Conservation (phyloP, 2,797 vertebrate genomes). For the Parauchenoglanis ngamensis region DNA sequence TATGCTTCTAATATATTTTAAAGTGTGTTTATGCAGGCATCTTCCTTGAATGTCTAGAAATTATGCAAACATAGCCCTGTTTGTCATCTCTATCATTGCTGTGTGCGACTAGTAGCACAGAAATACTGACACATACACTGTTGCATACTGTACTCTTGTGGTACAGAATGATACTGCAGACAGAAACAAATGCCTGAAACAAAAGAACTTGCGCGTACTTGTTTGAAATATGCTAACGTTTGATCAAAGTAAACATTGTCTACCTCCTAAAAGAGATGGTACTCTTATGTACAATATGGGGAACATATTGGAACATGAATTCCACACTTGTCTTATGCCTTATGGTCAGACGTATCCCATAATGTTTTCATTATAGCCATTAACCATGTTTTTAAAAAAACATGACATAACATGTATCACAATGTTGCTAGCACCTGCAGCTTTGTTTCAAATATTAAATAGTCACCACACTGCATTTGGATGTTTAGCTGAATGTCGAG, state of each 20-base stretch:
- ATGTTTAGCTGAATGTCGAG: conserved; percentile 39
- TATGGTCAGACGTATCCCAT: conserved; percentile 62
- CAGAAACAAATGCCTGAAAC: conserved; percentile 33
- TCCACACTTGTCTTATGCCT: conserved; percentile 75
- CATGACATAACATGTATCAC: background rate
- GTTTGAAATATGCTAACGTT: conserved; percentile 54
- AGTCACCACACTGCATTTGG: conserved; percentile 31
- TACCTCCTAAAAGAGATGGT: conserved; percentile 73
- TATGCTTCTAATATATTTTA: conserved; percentile 67
- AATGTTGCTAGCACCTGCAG: conserved; percentile 17
- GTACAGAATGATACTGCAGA: conserved; percentile 49
- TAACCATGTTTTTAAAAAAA: conserved; percentile 6
- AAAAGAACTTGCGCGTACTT: conserved; percentile 25
- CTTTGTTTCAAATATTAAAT: conserved; percentile 45
- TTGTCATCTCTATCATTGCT: conserved; percentile 53
- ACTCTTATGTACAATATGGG: conserved; percentile 44
- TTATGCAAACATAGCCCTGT: conserved; percentile 61
- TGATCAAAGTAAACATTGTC: conserved; percentile 69
- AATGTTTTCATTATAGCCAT: conserved; percentile 42
- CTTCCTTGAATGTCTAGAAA: conserved; percentile 66
- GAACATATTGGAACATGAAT: conserved; percentile 65
- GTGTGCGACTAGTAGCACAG: conserved; percentile 54
- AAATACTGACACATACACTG: conserved; percentile 41
- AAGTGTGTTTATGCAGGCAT: conserved; percentile 70
- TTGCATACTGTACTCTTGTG: conserved; percentile 44